Evolutionary conservation across 1,140 invertebrate species (phyloP).

Genomic region (Neodiprion pinetum): DNA sequence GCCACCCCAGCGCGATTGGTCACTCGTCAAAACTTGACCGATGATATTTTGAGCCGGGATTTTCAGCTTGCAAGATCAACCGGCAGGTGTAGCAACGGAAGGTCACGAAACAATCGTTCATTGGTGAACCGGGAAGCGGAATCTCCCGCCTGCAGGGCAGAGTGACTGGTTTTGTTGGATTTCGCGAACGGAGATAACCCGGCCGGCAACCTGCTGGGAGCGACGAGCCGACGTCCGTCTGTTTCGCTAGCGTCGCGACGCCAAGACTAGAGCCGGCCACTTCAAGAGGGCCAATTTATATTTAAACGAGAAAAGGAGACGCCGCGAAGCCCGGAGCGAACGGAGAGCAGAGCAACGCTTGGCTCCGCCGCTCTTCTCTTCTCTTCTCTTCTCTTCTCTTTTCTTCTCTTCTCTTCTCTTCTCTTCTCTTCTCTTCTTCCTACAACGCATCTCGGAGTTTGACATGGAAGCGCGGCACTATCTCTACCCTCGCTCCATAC

Average conservation of each 20-base stretch:
- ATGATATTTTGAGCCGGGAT: no score
- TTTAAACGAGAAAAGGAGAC: constrained; percentile 48
- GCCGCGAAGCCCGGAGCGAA: background rate
- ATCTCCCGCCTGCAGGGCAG: no score
- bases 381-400: no score
- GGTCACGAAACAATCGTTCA: background rate
- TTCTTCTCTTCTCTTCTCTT: no score
- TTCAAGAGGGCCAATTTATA: constrained; percentile 54
- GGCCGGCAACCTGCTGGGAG: background rate
- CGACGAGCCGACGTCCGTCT: constrained; percentile 21
- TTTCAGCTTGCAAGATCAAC: no score
- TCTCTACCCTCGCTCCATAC: background rate
- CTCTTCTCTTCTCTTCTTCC: no score
- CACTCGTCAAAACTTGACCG: no score
- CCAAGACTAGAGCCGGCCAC: constrained; percentile 52
- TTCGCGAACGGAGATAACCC: constrained; percentile 1
- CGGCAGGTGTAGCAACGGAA: background rate
- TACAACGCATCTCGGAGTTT: background rate
- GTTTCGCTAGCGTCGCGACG: constrained; percentile 51
- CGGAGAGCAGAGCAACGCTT: background rate
- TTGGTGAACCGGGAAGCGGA: background rate
- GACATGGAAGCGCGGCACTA: background rate
- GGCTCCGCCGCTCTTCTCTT: background rate
- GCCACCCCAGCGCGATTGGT: no score
- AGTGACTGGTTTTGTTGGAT: background rate